phyloP scores from a whole-genome alignment of 2,797 vertebrate species.

The Bucorvus abyssinicus region DNA sequence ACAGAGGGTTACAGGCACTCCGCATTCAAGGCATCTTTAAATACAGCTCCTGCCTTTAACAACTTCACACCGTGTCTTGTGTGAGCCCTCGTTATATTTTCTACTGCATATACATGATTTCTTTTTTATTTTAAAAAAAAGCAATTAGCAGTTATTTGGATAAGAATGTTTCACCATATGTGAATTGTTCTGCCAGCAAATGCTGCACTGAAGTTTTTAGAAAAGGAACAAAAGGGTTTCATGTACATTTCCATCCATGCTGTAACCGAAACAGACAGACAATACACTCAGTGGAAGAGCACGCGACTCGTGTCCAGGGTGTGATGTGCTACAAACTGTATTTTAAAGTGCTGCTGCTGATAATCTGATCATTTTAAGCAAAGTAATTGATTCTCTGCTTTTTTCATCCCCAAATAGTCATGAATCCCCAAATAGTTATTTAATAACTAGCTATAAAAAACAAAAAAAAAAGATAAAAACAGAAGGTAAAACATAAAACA shows the following conservation, averaged over 20 bases:
- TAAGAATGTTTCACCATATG: slow-evolving; percentile 57
- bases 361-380: slow-evolving; percentile 1
- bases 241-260: not conserved
- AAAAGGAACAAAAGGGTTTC: slow-evolving; percentile 49
- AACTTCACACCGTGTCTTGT: not conserved
- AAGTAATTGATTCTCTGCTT: not conserved
- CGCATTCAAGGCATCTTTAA: not conserved
- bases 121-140: not conserved
- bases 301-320: not conserved
- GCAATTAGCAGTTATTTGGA: slow-evolving; percentile 62
- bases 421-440: slow-evolving; percentile 2
- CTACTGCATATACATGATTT: slow-evolving; percentile 15
- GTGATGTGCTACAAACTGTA: slow-evolving; percentile 19
- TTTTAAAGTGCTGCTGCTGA: slow-evolving; percentile 32
- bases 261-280: not conserved
- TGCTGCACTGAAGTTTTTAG: slow-evolving; percentile 25
- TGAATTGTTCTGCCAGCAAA: slow-evolving; percentile 60
- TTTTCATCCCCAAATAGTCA: not conserved
- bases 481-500: not conserved
- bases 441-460: not conserved
- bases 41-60: not conserved
- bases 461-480: not conserved
- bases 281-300: slow-evolving; percentile 22
- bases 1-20: not conserved
- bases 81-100: slow-evolving; percentile 46